Percentiles rank a stretch among this genome's conserved stretches.
phyloP scores from a whole-genome alignment of 1,140 invertebrate genomes.

The Polypedilum pembai region DNA sequence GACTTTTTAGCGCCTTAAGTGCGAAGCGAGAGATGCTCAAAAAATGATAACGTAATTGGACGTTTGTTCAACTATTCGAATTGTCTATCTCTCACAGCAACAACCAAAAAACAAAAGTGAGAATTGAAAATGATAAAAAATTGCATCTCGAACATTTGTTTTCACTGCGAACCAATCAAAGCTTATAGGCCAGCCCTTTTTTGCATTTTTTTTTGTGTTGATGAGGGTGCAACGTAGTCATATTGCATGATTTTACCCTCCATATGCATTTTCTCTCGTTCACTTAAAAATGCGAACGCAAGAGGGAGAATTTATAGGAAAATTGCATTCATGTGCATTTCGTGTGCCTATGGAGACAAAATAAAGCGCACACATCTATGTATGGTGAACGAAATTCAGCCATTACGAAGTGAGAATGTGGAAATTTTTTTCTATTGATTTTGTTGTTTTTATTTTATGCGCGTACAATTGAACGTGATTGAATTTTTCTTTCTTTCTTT shows the following conservation, averaged over 20 bases:
- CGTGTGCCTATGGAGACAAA: not conserved
- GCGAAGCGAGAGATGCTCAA: not conserved
- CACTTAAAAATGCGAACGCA: not conserved
- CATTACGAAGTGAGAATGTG: conserved; percentile 9
- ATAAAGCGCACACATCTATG: not conserved
- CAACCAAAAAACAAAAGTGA: too few species aligned
- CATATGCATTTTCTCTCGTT: not conserved
- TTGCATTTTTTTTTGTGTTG: not conserved
- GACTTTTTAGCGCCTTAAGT: conserved; percentile 25
- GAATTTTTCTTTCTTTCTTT: not conserved
- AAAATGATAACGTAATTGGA: conserved; percentile 24
- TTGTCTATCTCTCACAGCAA: too few species aligned
- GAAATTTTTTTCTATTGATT: conserved; percentile 4
- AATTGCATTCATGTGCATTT: not conserved
- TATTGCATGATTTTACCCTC: not conserved
- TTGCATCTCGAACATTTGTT: not conserved
- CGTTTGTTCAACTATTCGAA: not conserved
- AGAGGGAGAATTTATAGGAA: not conserved
- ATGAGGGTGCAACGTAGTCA: not conserved
- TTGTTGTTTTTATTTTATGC: not conserved
- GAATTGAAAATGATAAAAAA: not conserved
- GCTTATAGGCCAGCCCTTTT: conserved; percentile 9
- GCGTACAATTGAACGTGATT: not conserved
- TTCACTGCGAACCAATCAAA: conserved; percentile 3
- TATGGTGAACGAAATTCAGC: not conserved